Base-by-base conservation (phyloP, 1,140 invertebrate genomes). In the Dolichoris vasculosae region DNA sequence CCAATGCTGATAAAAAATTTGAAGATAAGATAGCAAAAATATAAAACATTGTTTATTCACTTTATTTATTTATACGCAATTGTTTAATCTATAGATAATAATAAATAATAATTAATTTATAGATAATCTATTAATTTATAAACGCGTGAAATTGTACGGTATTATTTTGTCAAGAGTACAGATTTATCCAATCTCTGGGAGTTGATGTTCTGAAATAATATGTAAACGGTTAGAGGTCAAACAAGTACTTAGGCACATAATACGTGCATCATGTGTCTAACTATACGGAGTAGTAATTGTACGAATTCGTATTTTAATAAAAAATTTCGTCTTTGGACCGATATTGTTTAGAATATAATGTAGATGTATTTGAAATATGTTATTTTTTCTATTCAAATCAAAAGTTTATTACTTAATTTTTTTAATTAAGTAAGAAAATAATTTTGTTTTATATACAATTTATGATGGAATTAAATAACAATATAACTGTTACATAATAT, bases 141-240 rank as follows among this genome's bases (percentile, higher is more conserved):
- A 80, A 46, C 11, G n/a, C 17, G 46, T n/a, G 38, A 77, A 77
- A 77, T 15, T 15, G 75, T 26, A 55, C 55, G 48, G 30, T 8
- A n/a, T n/a, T 55, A 30, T 32, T 77, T 77, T 35, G 75, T 20
- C 30, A 8, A 51, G 40, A 43, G 32, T 13, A 20, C 30, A 77
- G 55, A 46, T 9, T 55, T 48, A 75, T 43, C 40, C 20, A 40
- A 75, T 30, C 46, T 30, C 40, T n/a, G 4, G 1, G 48, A 48
- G 30, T 55, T 46, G 48, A 69, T 20, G n/a, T 77, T 55, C 46
- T 2, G 48, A 77, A 77, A 55, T 77, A 55, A 77, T 55, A 77
- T 77, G 26, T 11, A 55, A 35, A 79, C 38, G 9, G 13, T 17
- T 2, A n/a, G n/a, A 77, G n/a, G 35, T 51, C 32, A 32, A 15